phyloP scores from a whole-genome alignment of 2,888 invertebrate species.

The Drosophila neotestacea region DNA sequence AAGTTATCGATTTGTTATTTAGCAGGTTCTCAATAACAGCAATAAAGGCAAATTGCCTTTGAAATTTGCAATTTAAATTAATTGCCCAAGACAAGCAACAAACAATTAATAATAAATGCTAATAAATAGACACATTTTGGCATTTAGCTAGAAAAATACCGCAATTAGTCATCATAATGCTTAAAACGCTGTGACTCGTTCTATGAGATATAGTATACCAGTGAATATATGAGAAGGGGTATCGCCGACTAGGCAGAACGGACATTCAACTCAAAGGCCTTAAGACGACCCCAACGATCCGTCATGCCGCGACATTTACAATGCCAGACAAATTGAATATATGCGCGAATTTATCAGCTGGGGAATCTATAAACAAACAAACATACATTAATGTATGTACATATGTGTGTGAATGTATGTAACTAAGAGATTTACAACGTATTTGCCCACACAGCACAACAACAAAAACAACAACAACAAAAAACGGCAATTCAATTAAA shows the following conservation, averaged over 20 bases:
- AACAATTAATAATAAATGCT: slow-evolving; percentile 52
- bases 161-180: slow-evolving; percentile 72
- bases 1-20: slow-evolving; percentile 15
- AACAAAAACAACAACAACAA: slow-evolving; percentile 24
- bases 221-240: slow-evolving; percentile 1
- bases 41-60: slow-evolving; percentile 24
- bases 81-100: slow-evolving; percentile 60
- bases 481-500: slow-evolving; percentile 78
- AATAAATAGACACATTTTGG: slow-evolving; percentile 71
- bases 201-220: background rate
- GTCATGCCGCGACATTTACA: slow-evolving; percentile 77
- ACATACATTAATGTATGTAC: background rate
- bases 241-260: slow-evolving; percentile 40
- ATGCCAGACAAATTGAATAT: slow-evolving; percentile 71
- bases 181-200: slow-evolving; percentile 22
- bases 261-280: slow-evolving; percentile 69
- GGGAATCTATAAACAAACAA: slow-evolving; percentile 41
- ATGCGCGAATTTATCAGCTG: slow-evolving; percentile 60
- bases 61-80: slow-evolving; percentile 73
- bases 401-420: slow-evolving; percentile 23
- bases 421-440: slow-evolving; percentile 63
- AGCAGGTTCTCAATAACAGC: slow-evolving; percentile 19
- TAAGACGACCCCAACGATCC: slow-evolving; percentile 70
- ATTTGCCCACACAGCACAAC: slow-evolving; percentile 63
- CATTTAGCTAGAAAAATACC: slow-evolving; percentile 70